Base-by-base conservation (phyloP, 2,797 vertebrate species). In the Acrocephalus scirpaceus region DNA sequence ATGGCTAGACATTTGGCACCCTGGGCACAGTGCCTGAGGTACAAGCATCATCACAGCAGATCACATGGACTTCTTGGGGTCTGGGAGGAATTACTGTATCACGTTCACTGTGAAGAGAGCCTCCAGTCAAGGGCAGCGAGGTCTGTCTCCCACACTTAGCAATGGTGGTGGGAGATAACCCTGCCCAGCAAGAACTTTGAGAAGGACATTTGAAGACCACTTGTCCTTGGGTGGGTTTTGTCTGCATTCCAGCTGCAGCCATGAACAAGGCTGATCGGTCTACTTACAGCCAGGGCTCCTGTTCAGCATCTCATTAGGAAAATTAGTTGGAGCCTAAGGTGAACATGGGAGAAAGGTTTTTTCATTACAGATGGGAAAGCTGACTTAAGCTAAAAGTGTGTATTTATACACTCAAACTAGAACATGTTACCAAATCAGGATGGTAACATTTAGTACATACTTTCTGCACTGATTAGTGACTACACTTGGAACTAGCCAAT, bases 41-140 rank as follows among this genome's bases (percentile, higher is more conserved):
- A 23, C 48, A 65, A n/a, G 42, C 16, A 29, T 10, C 32, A 9
- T 51, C 36, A 7, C 44, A 61, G 80, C 62, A 62, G 72, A 80
- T 36, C 75, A 34, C 20, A 0, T 5, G 19, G 48, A 38, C 16
- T 45, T 36, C 27, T 22, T n/a, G 36, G 11, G 20, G 7, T 10
- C 40, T 76, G 54, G 34, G 30, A 75, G n/a, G 21, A 73, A 42
- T 19, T 17, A 9, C 3, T 26, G 4, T 19, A 1, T 12, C 44
- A 3, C 0, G 0, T 27, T 38, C 9, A 1, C 3, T 44, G 38
- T 38, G 54, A 50, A 44, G 50, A 64, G 69, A 62, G 29, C 27
- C 70, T 34, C 57, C 45, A 67, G n/a, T 4, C 72, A 67, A 80
- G 82, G 88, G 15, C 65, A 64, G 14, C 0, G 0, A 14, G 0